A percentile compares a stretch with the other conserved stretches of the same genome.
phyloP scores from a whole-genome alignment of 2,797 vertebrate species.

The Micromesistius poutassou region DNA sequence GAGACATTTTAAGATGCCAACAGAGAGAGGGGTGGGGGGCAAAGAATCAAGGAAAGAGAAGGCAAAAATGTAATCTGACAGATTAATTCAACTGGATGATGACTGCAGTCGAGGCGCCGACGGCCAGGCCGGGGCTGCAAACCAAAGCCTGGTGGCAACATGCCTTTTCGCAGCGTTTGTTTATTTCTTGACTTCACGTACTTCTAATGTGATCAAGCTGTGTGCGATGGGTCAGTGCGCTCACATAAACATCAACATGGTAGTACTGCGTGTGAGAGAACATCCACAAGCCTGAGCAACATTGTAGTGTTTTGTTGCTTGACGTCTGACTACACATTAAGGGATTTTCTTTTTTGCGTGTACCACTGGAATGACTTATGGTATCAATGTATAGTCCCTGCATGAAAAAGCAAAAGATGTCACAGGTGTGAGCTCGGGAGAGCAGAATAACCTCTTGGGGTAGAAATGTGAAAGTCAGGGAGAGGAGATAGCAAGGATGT shows the following conservation, averaged over 20 bases:
- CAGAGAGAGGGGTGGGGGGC: background rate
- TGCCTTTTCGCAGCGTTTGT: slow-evolving; percentile 32
- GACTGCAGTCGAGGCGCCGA: slow-evolving; percentile 16
- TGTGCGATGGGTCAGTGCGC: background rate
- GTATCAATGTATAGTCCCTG: background rate
- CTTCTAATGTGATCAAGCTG: background rate
- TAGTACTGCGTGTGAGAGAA: background rate
- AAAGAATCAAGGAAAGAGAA: slow-evolving; percentile 18
- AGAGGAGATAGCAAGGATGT: slow-evolving; percentile 14
- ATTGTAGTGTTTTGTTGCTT: background rate
- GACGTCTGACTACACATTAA: background rate
- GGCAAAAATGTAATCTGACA: background rate
- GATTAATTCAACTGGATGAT: slow-evolving; percentile 2
- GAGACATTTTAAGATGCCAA: slow-evolving; percentile 10
- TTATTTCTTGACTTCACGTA: background rate
- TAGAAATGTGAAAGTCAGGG: slow-evolving; percentile 7
- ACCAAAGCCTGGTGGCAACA: slow-evolving; percentile 43
- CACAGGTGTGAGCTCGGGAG: background rate
- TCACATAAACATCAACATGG: background rate
- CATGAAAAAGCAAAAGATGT: background rate
- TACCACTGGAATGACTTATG: background rate
- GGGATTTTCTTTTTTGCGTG: background rate
- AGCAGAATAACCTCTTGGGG: background rate
- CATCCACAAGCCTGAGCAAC: background rate
- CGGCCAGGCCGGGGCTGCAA: slow-evolving; percentile 1